Evolutionary conservation across 2,888 invertebrate species (phyloP), one percentile per base, ranked within the genome.

Genomic region (Lagria hirta): DNA sequence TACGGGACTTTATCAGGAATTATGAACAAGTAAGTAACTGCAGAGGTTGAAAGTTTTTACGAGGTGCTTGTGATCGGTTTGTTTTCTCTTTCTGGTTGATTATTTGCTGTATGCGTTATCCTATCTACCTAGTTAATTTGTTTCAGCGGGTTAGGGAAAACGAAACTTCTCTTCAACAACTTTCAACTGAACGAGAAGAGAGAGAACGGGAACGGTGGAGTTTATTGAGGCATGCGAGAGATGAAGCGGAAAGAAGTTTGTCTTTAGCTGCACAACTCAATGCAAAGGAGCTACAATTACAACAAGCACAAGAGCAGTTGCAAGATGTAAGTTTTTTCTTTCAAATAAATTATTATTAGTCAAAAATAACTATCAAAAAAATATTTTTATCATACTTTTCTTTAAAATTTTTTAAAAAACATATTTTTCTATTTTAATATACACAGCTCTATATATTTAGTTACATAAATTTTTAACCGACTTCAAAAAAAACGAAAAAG

Each of bases 1-100:
- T 95, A 44, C 78, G 94, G 44, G 94, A 95, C 73, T 95, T 95
- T 68, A 94, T 96, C 65, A 80, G 93, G 57, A 93, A 90, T 74
- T 95, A 91, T 72, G 95, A 95, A 73, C 92, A 88, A 81, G 87
- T 86, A 73, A 70, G 70, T 35, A 14, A 16, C 3, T 10, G 17
- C 16, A 11, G 10, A 16, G 29, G n/a, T 27, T 10, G 7, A 7
- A 18, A n/a, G n/a, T 2, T 35, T 15, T 18, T 18, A 17, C 13
- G 20, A 3, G 18, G 17, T 18, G n/a, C 2, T 2, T 28, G 21
- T n/a, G n/a, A n/a, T n/a, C n/a, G n/a, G n/a, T n/a, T n/a, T n/a
- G n/a, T n/a, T n/a, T n/a, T 27, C n/a, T 28, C 18, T 27, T 17
- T 14, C 13, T n/a, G n/a, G 13, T 12, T 20, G 10, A 8, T 30